Conservation (phyloP, 30 jellyfish, hydroid and myxozoan genomes). For the Sanderia malayensis region DNA sequence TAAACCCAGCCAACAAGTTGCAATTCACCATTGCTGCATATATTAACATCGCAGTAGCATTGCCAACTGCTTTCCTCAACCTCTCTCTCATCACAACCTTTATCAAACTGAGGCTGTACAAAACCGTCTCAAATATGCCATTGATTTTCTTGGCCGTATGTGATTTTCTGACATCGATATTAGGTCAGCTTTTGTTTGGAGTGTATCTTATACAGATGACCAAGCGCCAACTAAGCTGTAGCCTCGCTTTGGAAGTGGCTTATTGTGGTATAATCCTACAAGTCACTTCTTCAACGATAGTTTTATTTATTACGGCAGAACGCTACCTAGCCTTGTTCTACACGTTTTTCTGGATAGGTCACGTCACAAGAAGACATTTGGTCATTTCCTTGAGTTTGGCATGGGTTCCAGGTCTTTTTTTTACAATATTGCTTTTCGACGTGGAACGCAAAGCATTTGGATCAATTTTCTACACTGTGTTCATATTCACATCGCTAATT, state of each 20-base stretch:
- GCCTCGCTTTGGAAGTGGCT: background rate
- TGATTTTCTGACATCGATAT: constrained; percentile 33
- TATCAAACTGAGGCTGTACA: constrained; percentile 12
- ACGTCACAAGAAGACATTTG: constrained; percentile 24
- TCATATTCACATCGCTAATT: constrained; percentile 13
- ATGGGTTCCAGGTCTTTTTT: constrained; percentile 30
- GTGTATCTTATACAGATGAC: constrained; percentile 30
- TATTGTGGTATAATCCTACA: constrained; percentile 20
- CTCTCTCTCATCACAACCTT: constrained; percentile 23
- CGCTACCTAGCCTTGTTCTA: constrained; percentile 50
- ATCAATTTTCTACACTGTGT: constrained; percentile 11
- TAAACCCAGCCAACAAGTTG: constrained; percentile 3
- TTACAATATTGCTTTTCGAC: constrained; percentile 31
- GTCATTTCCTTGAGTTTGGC: constrained; percentile 23
- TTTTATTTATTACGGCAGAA: constrained; percentile 43
- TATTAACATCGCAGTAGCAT: background rate
- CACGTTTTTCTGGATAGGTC: constrained; percentile 34
- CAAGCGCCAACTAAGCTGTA: constrained; percentile 10
- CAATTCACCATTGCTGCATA: constrained; percentile 42
- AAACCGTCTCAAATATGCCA: constrained; percentile 40
- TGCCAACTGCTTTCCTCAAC: constrained; percentile 33
- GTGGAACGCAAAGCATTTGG: constrained; percentile 13
- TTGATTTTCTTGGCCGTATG: constrained; percentile 45
- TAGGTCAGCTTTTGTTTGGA: constrained; percentile 41
- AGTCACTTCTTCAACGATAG: constrained; percentile 44